These are phyloP conservation scores for Cydia strobilella DNA, from an alignment of 1,140 invertebrate species.

Conservation along the genomic window DNA sequence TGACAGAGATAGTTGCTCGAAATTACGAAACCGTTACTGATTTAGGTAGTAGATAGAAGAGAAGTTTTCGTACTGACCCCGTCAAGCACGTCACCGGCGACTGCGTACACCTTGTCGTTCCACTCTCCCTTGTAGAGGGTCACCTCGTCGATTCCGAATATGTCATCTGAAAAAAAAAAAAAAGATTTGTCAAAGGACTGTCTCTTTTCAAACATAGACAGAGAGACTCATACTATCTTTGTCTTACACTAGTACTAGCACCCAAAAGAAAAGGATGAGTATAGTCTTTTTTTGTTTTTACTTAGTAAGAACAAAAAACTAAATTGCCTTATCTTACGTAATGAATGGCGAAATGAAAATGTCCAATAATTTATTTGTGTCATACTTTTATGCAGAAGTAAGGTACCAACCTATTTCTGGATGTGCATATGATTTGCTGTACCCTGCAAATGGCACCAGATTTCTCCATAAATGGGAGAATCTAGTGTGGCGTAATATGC, in stretches of 20 bases:
- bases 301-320: no score
- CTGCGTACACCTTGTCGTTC: slow-evolving; percentile 91
- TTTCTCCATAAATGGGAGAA: neutral
- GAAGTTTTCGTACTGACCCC: slow-evolving; percentile 83
- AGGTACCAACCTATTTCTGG: slow-evolving; percentile 22
- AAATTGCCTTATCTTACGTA: no score
- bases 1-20: no score
- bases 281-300: no score
- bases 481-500: slow-evolving; percentile 30
- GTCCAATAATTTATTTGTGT: slow-evolving; percentile 2
- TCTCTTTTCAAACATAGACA: no score
- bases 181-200: no score
- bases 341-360: no score
- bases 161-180: slow-evolving; percentile 83
- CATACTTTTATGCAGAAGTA: slow-evolving; percentile 32
- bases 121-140: slow-evolving; percentile 91
- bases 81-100: slow-evolving; percentile 94
- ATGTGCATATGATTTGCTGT: slow-evolving; percentile 26
- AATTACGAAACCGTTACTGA: no score
- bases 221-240: no score
- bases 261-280: no score
- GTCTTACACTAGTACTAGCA: no score
- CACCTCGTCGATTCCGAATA: slow-evolving; percentile 94
- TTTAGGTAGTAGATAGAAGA: no score
- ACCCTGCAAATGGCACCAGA: slow-evolving; percentile 32